Base-by-base conservation (phyloP, 1,140 invertebrate genomes). In the Charaxes varanes region DNA sequence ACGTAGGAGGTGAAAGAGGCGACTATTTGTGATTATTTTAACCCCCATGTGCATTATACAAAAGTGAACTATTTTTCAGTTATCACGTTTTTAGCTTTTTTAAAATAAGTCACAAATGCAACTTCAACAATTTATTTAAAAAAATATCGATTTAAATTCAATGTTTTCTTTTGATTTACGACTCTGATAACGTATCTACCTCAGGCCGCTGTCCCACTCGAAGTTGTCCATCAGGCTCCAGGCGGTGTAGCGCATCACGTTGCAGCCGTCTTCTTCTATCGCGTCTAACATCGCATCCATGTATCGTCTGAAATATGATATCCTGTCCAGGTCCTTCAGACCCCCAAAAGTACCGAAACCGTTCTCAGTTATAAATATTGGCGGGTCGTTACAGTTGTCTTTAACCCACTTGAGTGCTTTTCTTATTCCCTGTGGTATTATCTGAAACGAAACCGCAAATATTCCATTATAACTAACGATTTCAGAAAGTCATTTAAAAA, bases 251-350 rank as follows among this genome's bases (percentile, higher is more conserved):
- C 34, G 16, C 0, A 40, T 11, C n/a, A 72, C 57, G 6, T 68
- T 68, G 32, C 68, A 74, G 1, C 45, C 41, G 14, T 74, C 73
- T 14, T 47, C 6, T 24, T 69, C 60, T 1, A 71, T 61, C 1
- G 71, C 69, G 30, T 76, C 62, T 6, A 79, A 34, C 3, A 83
- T 33, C 3, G 65, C 40, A n/a, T 50, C 36, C 6, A 94, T 78
- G 56, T 93, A 92, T 11, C 61, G 66, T 48, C 85, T 82, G 2
- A 84, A 82, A 43, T 87, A 89, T 4, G 73, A 67, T 8, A 86
- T 71, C n/a, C 86, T 76, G n/a, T 72, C 65, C 1, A 69, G 52
- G 22, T 87, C 85, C 7, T 77, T 55, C 6, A 85, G 15, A 0
- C 85, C 86, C 2, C 82, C 85, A 13, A 68, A 65, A 34, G 89